Evolutionary conservation across 2,797 vertebrate species (phyloP), one percentile per base, ranked within the genome.

Genomic region (Takifugu rubripes): DNA sequence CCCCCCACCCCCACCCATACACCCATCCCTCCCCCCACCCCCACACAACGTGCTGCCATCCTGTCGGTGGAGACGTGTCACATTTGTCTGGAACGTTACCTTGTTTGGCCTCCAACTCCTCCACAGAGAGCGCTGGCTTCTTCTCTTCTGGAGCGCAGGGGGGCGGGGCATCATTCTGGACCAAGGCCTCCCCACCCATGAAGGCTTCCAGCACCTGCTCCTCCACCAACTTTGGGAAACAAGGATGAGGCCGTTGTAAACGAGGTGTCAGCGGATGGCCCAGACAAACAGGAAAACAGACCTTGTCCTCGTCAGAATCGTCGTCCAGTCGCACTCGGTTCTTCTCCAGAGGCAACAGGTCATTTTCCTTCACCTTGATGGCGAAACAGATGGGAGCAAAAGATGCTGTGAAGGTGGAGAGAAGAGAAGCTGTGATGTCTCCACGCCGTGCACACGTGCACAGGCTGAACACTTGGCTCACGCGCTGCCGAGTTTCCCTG

Each of bases 301-400:
- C 93, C 78, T 92, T 94, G 51, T 98, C 97, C 5, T 99, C 97
- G 5, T 99, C 96, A 0, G 93, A 98, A 84, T 99, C 97, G 17
- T 98, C 97, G 10, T 98, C 96, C 52, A 99, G 74, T 57, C 94
- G 93, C 49, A 98, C 96, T 21, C 96, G 87, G 70, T 99, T 98
- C 85, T 97, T 99, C 83, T 99, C 97, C 89, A 99, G 81, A 10
- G 95, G 96, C 67, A 99, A 90, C 66, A 98, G 84, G 83, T 99
- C 97, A 0, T 95, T 97, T 83, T 99, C 97, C 76, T 99, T 99
- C 64, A 94, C 92, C 75, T 92, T 95, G 83, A 99, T 99, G 27
- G 97, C 97, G 81, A 99, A 99, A 75, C 94, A 95, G 89, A 99
- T 99, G 10, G 97, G 97, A n/a, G 96, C 97, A 85, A 98, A 98